Conservation (phyloP, 2,113 vertebrate genomes). For the Ictalurus furcatus region DNA sequence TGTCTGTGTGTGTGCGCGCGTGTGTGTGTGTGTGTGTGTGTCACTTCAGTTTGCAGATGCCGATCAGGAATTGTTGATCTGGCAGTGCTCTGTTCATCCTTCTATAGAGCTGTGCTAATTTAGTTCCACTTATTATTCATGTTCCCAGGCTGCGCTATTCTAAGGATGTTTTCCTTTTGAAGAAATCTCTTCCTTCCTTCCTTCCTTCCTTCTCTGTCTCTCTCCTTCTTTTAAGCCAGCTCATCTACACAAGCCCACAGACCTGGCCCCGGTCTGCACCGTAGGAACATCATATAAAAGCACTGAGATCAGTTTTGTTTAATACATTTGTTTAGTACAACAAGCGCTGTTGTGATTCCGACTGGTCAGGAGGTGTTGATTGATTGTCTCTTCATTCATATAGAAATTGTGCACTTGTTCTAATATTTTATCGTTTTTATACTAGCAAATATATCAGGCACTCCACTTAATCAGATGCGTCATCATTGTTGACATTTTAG, state of each 20-base stretch:
- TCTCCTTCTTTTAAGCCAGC: background rate
- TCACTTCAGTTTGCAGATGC: background rate
- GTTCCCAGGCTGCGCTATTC: background rate
- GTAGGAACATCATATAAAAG: background rate
- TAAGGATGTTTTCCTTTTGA: background rate
- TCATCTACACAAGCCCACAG: background rate
- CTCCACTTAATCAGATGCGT: background rate
- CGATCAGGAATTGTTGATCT: background rate
- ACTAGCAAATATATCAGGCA: background rate
- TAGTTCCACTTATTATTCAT: background rate
- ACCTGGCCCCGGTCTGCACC: background rate
- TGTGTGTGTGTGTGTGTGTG: slow-evolving; percentile 34
- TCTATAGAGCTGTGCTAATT: slow-evolving; percentile 39
- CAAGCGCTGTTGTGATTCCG: background rate
- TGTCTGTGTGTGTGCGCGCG: slow-evolving; percentile 34
- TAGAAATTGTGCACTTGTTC: background rate
- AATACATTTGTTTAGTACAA: background rate
- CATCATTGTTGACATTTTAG: background rate
- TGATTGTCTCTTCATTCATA: background rate
- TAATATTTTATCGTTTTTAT: background rate
- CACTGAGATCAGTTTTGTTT: background rate
- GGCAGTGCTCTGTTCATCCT: slow-evolving; percentile 12
- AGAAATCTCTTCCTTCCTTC: background rate
- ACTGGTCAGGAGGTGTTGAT: background rate
- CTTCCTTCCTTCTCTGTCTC: background rate